A percentile compares a stretch with the other conserved stretches of the same genome.
Evolutionary conservation across 2,113 vertebrate genomes (phyloP).

Genomic region (Pachypanchax playfairii): DNA sequence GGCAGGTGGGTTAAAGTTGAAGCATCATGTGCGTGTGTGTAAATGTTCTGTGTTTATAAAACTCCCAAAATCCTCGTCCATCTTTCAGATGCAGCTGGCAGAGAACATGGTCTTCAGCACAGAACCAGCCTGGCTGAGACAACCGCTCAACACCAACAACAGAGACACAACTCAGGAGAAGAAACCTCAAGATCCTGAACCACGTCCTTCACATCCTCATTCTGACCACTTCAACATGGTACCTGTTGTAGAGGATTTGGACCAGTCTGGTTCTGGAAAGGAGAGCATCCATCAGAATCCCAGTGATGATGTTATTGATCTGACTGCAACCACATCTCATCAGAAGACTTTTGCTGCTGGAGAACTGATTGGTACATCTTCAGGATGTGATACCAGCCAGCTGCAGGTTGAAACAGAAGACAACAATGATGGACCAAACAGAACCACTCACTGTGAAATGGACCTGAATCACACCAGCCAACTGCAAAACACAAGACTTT

Average conservation of each 20-base stretch:
- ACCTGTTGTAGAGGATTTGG: conserved; percentile 49
- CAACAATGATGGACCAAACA: background rate
- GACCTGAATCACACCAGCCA: background rate
- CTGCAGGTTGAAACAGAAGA: too few species aligned
- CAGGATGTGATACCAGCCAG: too few species aligned
- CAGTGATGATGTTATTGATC: conserved; percentile 56
- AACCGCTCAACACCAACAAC: background rate
- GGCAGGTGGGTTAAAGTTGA: conserved; percentile 43
- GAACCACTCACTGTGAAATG: background rate
- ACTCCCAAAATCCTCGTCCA: too few species aligned
- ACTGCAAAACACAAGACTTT: conserved; percentile 25
- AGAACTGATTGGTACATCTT: too few species aligned
- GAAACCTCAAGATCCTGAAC: conserved; percentile 13
- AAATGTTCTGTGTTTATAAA: too few species aligned
- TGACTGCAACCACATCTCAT: conserved; percentile 49
- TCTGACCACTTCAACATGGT: background rate
- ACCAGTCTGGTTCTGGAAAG: conserved; percentile 28
- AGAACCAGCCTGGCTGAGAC: conserved; percentile 77
- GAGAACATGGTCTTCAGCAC: conserved; percentile 71
- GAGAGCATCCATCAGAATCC: background rate
- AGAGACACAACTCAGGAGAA: conserved; percentile 42
- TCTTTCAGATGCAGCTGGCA: conserved; percentile 78
- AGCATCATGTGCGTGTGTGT: too few species aligned
- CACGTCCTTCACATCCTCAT: conserved; percentile 3
- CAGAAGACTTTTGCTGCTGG: too few species aligned